Percentiles rank a stretch among this genome's conserved stretches.
These are phyloP conservation scores for Rhea pennata DNA, from an alignment of 2,113 vertebrate genomes.

Conservation along the genomic window DNA sequence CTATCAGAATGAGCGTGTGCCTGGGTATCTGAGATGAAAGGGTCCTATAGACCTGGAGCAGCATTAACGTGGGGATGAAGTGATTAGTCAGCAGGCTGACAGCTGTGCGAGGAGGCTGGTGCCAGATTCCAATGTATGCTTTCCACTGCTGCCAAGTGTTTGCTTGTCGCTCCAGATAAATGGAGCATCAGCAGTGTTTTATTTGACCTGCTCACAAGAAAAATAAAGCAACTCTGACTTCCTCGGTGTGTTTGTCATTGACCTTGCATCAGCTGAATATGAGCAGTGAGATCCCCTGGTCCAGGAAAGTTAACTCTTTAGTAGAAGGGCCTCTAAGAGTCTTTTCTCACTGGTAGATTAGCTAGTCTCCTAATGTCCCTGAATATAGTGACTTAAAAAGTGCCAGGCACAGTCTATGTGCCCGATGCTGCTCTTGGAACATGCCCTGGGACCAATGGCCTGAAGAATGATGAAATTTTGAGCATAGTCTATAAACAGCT, in stretches of 20 bases:
- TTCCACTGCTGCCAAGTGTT: conserved; percentile 62
- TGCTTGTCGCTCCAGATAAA: conserved; percentile 63
- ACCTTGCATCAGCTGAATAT: conserved; percentile 38
- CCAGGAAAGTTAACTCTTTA: conserved; percentile 50
- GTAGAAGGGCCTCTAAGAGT: not conserved
- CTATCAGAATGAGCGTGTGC: not conserved
- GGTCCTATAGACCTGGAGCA: conserved; percentile 41
- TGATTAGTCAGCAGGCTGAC: conserved; percentile 59
- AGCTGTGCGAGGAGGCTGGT: conserved; percentile 44
- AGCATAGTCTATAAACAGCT: not conserved
- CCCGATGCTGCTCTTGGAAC: not conserved
- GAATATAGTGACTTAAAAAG: not conserved
- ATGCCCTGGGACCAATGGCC: not conserved
- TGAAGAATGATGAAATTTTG: conserved; percentile 28
- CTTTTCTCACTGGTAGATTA: conserved; percentile 4
- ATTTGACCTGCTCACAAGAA: conserved; percentile 68
- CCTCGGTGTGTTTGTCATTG: conserved; percentile 15
- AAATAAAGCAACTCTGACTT: conserved; percentile 62
- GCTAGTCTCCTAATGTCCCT: not conserved
- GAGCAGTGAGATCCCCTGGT: not conserved
- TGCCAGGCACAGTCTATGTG: not conserved
- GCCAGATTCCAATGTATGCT: conserved; percentile 37
- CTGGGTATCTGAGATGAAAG: conserved; percentile 1
- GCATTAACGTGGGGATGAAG: conserved; percentile 46
- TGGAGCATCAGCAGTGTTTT: conserved; percentile 61